Evolutionary conservation across 2,113 vertebrate genomes (phyloP), one percentile per base, ranked within the genome.

Genomic region (Capreolus pygargus): DNA sequence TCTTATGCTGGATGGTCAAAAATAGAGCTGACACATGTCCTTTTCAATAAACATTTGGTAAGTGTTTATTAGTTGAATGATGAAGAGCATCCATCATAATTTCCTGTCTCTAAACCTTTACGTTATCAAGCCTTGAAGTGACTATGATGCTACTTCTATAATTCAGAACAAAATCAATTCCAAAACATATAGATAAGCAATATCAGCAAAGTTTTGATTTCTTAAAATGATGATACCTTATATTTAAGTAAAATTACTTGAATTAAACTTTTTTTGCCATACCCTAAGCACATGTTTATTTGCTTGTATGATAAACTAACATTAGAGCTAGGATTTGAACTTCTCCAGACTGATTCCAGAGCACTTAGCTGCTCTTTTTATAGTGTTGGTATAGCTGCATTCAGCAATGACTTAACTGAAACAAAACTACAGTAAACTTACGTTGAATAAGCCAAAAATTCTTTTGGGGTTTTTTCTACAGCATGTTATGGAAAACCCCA

Each of bases 91-190:
- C 28, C 58, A 25, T 74, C 47, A 55, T 91, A 82, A n/a, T 57
- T 86, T 95, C 36, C 70, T 50, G 13, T 92, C 52, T 94, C 52
- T 83, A 58, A 89, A 76, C 28, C 47, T 93, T 91, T 83, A 93
- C 1, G 7, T 70, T n/a, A 74, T 39, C 8, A 89, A 55, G 13
- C 74, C 78, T 86, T 79, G 27, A 97, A 9, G 15, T 89, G 27
- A 96, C 85, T 86, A 14, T 50, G 12, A 64, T 60, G 33, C 28
- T 85, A 57, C 12, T 82, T 67, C 52, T 45, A 7, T 79, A 83
- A 91, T 92, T 67, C 39, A 95, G 91, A 92, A 89, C 10, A 93
- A 91, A 95, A 95, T 97, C 21, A 78, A 8, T 85, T 70, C 64
- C 21, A 92, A 90, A 58, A 36, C 60, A 54, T 74, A 90, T 92